These are phyloP conservation scores for Paratrypauchen microcephalus DNA, from an alignment of 2,797 vertebrate genomes.

Conservation along the genomic window DNA sequence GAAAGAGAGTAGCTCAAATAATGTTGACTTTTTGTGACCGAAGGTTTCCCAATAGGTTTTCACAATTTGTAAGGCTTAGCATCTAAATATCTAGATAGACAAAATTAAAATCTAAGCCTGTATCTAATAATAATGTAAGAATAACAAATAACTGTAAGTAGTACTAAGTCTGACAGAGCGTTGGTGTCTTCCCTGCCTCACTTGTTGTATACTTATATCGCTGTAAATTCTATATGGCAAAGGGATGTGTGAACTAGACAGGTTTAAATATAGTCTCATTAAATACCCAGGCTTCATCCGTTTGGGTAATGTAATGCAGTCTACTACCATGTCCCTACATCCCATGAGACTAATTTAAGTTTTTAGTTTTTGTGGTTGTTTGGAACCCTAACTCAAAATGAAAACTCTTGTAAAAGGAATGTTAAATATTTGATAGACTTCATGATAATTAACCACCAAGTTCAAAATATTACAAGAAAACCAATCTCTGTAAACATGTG, in stretches of 20 bases:
- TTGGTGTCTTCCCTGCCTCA: neutral
- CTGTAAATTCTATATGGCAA: neutral
- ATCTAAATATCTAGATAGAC: too few relatives aligned
- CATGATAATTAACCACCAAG: neutral
- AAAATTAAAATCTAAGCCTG: too few relatives aligned
- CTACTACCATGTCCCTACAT: neutral
- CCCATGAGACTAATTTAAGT: neutral
- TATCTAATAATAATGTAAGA: too few relatives aligned
- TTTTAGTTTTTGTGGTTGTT: neutral
- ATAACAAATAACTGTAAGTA: neutral
- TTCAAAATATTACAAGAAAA: conserved; percentile 3
- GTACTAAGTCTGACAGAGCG: neutral
- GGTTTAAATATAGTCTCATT: too few relatives aligned
- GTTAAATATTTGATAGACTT: neutral
- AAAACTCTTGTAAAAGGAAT: neutral
- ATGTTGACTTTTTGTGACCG: too few relatives aligned
- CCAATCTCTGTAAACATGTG: neutral
- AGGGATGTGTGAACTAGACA: neutral
- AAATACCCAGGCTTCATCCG: neutral
- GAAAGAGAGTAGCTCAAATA: too few relatives aligned
- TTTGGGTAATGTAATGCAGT: neutral
- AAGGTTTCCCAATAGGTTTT: too few relatives aligned
- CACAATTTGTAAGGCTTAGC: too few relatives aligned
- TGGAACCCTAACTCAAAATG: neutral
- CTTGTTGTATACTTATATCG: too few relatives aligned